Evolutionary conservation across 92 coral and sea anemone species (phyloP), one percentile per base, ranked within the genome.

Genomic region (Porites evermanni): DNA sequence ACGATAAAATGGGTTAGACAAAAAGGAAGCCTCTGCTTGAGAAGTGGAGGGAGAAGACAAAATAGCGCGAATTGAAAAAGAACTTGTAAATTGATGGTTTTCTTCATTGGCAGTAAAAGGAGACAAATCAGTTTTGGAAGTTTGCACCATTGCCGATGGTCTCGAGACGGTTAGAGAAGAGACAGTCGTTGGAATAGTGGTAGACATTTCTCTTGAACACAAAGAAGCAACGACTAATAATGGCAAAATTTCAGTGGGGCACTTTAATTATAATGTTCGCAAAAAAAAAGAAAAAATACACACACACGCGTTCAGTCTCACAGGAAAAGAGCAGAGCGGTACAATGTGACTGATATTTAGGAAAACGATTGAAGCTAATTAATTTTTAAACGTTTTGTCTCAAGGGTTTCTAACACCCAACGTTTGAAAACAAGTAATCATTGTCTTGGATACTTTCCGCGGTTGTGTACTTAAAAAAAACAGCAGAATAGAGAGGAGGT

Each of bases 11-110:
- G 72, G 12, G 51, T 63, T 32, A 8, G 86, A 20, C 9, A 53
- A 63, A 53, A 83, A 74, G 17, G 12, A 64, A 16, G 50, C 38
- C 14, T 51, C 52, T 53, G 64, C 23, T 24, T 79, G 63, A 73
- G 87, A 61, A 32, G 44, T 52, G 7, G 80, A 24, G 6, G 80
- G 38, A 10, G 87, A 83, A 47, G 87, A 73, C 80, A 83, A 63
- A 64, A 83, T 83, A 24, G 87, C 72, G 2, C 87, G 80, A 24
- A 83, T 83, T 14, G 87, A 83, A 60, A 83, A 83, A 9, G 87
- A 63, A 65, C 87, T 83, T 47, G 80, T 63, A 64, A 83, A 83
- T 61, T 83, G 87, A 60, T 72, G 24, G 29, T 58, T 73, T 74
- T 53, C 51, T 44, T 51, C 54, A 17, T 52, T 61, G 2, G 74